Evolutionary conservation across 2,888 invertebrate genomes (phyloP).

Genomic region (Drosophila monieri): DNA sequence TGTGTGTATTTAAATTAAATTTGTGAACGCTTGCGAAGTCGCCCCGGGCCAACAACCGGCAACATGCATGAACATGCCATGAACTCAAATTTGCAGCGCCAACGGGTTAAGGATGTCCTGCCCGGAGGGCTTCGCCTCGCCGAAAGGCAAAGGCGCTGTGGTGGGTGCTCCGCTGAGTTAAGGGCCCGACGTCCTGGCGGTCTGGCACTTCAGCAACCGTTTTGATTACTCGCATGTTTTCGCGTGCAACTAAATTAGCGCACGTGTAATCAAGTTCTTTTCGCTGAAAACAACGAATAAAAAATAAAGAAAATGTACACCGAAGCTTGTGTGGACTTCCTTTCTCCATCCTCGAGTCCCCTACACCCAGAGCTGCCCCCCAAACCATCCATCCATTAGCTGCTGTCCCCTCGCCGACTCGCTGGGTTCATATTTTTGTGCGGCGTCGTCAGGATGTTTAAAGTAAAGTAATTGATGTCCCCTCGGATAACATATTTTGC

Average conservation of each 20-base stretch:
- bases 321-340: constrained; percentile 26
- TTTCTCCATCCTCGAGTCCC: background rate
- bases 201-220: constrained; percentile 65
- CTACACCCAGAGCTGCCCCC: background rate
- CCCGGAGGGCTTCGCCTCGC: background rate
- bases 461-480: constrained; percentile 36
- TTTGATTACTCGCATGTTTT: constrained; percentile 77
- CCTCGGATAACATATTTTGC: constrained; percentile 12
- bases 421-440: constrained; percentile 21
- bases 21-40: constrained; percentile 51
- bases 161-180: constrained; percentile 32
- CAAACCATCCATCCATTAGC: constrained; percentile 19
- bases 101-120: constrained; percentile 61
- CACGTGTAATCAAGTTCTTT: constrained; percentile 72
- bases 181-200: constrained; percentile 27
- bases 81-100: constrained; percentile 69
- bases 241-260: constrained; percentile 76
- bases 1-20: constrained; percentile 69
- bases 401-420: background rate
- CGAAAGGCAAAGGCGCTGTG: constrained; percentile 25
- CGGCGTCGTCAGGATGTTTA: constrained; percentile 16
- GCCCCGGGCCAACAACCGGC: constrained; percentile 57
- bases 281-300: constrained; percentile 34
- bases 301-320: constrained; percentile 33
- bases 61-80: constrained; percentile 62